These are phyloP conservation scores for Cyanoramphus novaezelandiae DNA, from an alignment of 2,113 vertebrate species.

Conservation along the genomic window DNA sequence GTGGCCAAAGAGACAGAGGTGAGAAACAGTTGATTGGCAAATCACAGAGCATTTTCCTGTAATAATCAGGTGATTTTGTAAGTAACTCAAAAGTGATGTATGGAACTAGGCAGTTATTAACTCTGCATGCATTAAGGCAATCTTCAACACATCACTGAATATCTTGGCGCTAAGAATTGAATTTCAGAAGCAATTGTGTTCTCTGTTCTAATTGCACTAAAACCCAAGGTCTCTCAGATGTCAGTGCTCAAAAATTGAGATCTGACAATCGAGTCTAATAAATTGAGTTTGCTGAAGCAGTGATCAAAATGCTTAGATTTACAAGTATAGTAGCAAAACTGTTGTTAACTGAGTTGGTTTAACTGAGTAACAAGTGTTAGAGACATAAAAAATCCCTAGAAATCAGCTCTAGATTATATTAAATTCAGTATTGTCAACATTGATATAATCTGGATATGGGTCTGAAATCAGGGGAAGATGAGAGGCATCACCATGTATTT, in stretches of 20 bases:
- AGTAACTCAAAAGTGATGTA: background rate
- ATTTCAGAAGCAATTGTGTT: background rate
- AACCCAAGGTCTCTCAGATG: background rate
- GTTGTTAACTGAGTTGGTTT: background rate
- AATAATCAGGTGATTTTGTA: background rate
- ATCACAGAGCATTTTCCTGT: background rate
- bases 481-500: background rate
- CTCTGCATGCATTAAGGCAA: background rate
- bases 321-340: background rate
- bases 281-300: background rate
- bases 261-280: background rate
- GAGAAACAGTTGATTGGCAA: background rate
- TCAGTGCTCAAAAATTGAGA: background rate
- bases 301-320: background rate
- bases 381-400: background rate
- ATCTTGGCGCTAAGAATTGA: background rate
- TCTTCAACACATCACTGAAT: background rate
- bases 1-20: background rate
- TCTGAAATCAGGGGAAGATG: background rate
- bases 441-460: background rate
- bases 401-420: background rate
- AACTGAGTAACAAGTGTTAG: background rate
- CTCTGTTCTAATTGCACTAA: background rate
- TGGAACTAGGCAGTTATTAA: conserved; percentile 1
- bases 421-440: background rate